A percentile compares a stretch with the other conserved stretches of the same genome.
Evolutionary conservation across 2,113 vertebrate genomes (phyloP).

Genomic region (Natator depressus): DNA sequence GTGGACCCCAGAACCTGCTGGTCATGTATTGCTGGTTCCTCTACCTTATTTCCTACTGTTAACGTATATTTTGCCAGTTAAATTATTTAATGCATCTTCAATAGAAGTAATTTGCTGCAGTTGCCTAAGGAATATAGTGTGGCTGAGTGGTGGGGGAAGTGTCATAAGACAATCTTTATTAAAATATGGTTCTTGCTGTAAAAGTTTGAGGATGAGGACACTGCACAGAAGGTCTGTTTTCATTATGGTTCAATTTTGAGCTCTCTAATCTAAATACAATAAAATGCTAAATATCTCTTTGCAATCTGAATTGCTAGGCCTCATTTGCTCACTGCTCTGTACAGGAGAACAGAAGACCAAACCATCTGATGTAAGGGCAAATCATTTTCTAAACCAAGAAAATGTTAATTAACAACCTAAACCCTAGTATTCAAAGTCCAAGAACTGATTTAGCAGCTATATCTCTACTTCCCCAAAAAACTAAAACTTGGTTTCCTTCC

Average conservation of each 20-base stretch:
- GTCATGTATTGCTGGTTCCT: neutral
- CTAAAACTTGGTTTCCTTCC: neutral
- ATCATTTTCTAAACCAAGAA: neutral
- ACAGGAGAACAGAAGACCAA: neutral
- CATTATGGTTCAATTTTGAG: neutral
- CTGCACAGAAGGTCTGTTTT: neutral
- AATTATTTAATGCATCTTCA: neutral
- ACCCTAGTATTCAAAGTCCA: neutral
- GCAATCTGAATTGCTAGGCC: neutral
- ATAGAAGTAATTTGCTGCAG: neutral
- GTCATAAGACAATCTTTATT: neutral
- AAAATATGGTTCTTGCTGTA: neutral
- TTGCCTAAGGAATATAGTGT: neutral
- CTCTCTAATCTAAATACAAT: neutral
- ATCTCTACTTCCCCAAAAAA: neutral
- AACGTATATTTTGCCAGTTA: too few species aligned
- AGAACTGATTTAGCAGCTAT: neutral
- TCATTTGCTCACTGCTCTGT: neutral
- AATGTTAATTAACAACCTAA: neutral
- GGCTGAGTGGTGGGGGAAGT: neutral
- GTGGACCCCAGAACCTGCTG: neutral
- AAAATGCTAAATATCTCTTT: neutral
- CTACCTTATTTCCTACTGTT: neutral
- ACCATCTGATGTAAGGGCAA: neutral
- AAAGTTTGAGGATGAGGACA: neutral